Base-by-base conservation (phyloP, 2,888 invertebrate genomes). In the Listrodromus nycthemerus region DNA sequence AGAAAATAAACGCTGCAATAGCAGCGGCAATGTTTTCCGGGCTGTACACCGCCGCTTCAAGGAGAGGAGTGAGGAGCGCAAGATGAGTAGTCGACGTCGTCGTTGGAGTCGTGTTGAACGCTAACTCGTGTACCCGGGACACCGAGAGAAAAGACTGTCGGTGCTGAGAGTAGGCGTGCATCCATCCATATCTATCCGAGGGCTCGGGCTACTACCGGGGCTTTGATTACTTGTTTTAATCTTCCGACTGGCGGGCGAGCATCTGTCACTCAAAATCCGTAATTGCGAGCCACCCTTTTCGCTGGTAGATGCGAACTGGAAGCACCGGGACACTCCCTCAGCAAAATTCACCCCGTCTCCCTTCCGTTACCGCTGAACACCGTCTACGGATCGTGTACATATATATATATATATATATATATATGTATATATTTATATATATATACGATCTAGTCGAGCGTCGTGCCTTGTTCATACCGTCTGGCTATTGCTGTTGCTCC, bases 201-300 rank as follows among this genome's bases (percentile, higher is more conserved):
- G 90, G 82, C 79, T 63, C 75, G 55, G 75, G 77, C 79, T 71
- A 90, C 90, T 90, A 90, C 88, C 82, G 88, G 91, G 89, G 92
- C 92, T 93, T 92, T 93, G 93, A 93, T 93, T 93, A 93, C 93
- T 93, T 93, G 93, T 93, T 93, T 93, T 93, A 93, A 93, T 93
- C 93, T 93, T 93, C 92, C 91, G 91, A 91, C 92, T 92, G 90
- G 92, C 90, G 91, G 91, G 92, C 92, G 92, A 92, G 93, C 93
- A 93, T 93, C 93, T 93, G 93, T 93, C 93, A 92, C 93, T 93
- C 93, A 93, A 92, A 92, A 92, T 90, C 90, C 91, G 91, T 93
- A 92, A 93, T 93, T 93, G 92, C 91, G 88, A 88, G 89, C 89
- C 91, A 90, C 90, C 90, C 89, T 86, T 88, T 89, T 85, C 81